These are phyloP conservation scores for Spodoptera littoralis DNA, from an alignment of 2,888 invertebrate species.

Conservation along the genomic window DNA sequence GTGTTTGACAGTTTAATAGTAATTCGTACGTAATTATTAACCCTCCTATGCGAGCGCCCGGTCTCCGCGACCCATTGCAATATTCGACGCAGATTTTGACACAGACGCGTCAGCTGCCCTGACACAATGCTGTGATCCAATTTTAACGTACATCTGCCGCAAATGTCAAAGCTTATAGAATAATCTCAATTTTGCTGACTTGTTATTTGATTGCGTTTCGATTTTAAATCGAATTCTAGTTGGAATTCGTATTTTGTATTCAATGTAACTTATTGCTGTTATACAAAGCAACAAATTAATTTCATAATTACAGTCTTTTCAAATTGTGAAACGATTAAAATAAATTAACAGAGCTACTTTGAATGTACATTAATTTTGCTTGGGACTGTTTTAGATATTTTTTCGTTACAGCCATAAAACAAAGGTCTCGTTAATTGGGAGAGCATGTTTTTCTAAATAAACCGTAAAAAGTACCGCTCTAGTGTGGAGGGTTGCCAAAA, in stretches of 20 bases:
- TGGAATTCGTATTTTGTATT: not conserved
- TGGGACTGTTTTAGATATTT: not conserved
- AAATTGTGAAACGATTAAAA: too few relatives aligned
- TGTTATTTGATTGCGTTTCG: constrained; percentile 35
- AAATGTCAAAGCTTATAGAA: constrained; percentile 59
- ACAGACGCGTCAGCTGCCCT: constrained; percentile 58
- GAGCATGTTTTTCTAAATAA: constrained; percentile 53
- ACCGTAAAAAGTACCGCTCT: constrained; percentile 34
- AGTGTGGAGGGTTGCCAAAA: constrained; percentile 45
- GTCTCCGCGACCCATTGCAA: constrained; percentile 55
- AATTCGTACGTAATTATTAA: constrained; percentile 48
- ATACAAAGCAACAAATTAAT: not conserved
- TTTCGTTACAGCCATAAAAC: constrained; percentile 26
- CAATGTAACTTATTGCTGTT: not conserved
- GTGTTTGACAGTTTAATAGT: too few relatives aligned
- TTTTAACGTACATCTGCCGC: constrained; percentile 63
- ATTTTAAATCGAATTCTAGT: constrained; percentile 16
- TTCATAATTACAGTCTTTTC: too few relatives aligned
- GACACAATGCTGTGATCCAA: constrained; percentile 62
- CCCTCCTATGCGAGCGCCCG: constrained; percentile 42
- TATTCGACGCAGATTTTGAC: constrained; percentile 59
- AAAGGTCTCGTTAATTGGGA: constrained; percentile 48
- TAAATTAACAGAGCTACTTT: too few relatives aligned
- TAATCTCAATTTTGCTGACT: constrained; percentile 51
- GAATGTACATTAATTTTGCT: too few relatives aligned